Conservation (phyloP, 2,888 invertebrate species). For the Orthosia incerta region DNA sequence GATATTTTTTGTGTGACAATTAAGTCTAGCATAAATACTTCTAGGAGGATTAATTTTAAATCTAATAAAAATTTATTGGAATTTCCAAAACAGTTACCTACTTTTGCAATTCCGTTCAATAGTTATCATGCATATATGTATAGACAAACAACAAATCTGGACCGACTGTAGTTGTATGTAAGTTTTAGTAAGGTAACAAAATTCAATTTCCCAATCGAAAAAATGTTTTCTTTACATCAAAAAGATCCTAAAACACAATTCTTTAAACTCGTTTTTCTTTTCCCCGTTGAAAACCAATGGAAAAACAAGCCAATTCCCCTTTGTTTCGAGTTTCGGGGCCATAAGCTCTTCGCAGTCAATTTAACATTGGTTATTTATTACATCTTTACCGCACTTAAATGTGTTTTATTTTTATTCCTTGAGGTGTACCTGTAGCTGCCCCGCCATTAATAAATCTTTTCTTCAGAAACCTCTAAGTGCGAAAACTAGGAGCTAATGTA, state of each 20-base stretch:
- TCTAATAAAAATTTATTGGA: not conserved
- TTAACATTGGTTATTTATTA: slow-evolving; percentile 89
- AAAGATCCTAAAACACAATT: slow-evolving; percentile 16
- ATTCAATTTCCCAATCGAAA: slow-evolving; percentile 13
- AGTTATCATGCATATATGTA: too few relatives aligned
- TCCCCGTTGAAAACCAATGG: slow-evolving; percentile 64
- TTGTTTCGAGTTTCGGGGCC: slow-evolving; percentile 82
- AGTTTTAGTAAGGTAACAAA: not conserved
- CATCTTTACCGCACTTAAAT: slow-evolving; percentile 85
- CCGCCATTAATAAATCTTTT: slow-evolving; percentile 79
- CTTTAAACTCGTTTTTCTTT: slow-evolving; percentile 54
- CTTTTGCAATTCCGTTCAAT: not conserved
- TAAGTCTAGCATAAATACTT: not conserved
- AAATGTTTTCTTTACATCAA: slow-evolving; percentile 6
- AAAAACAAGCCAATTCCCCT: slow-evolving; percentile 75
- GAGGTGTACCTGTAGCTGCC: slow-evolving; percentile 76
- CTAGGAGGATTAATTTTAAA: not conserved
- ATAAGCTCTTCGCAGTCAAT: slow-evolving; percentile 88
- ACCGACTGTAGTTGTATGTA: too few relatives aligned
- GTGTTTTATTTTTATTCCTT: slow-evolving; percentile 82
- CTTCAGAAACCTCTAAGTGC: slow-evolving; percentile 78
- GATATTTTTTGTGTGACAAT: not conserved
- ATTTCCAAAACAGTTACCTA: not conserved
- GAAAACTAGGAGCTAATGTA: slow-evolving; percentile 80
- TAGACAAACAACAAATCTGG: too few relatives aligned